These are phyloP conservation scores for Tauraco erythrolophus DNA, from an alignment of 2,113 vertebrate genomes.

Conservation along the genomic window DNA sequence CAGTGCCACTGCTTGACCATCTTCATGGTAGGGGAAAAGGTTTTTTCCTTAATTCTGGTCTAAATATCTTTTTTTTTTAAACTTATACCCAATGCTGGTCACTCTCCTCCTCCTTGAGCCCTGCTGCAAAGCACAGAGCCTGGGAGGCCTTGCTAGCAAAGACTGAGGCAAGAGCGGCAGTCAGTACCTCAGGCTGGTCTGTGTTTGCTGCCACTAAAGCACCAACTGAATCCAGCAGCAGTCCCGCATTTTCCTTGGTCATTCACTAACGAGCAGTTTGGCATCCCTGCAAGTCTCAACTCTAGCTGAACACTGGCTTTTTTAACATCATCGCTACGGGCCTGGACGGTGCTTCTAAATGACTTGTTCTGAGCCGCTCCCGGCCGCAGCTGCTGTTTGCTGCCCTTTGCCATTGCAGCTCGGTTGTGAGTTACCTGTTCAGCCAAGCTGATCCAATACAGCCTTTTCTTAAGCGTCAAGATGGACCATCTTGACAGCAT, in stretches of 20 bases:
- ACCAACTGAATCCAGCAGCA: neutral
- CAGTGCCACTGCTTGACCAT: neutral
- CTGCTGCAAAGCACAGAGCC: neutral
- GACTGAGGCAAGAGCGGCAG: neutral
- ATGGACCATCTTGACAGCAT: neutral
- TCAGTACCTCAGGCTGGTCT: neutral
- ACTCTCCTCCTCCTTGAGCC: neutral
- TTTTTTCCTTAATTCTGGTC: neutral
- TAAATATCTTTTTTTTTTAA: neutral
- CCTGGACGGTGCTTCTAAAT: neutral
- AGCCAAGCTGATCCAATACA: neutral
- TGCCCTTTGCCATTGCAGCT: neutral
- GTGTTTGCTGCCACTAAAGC: neutral
- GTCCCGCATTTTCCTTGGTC: neutral
- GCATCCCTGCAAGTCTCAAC: neutral
- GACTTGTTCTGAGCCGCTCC: neutral
- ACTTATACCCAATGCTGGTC: rapidly evolving
- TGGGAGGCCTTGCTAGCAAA: neutral
- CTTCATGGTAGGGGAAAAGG: neutral
- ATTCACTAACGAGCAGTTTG: neutral
- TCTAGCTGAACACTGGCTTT: neutral
- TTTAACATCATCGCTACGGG: neutral
- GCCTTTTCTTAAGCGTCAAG: neutral
- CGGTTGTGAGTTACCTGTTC: neutral
- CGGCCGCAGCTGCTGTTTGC: neutral